Evolutionary conservation across 2,797 vertebrate genomes (phyloP).

Genomic region (Alca torda): DNA sequence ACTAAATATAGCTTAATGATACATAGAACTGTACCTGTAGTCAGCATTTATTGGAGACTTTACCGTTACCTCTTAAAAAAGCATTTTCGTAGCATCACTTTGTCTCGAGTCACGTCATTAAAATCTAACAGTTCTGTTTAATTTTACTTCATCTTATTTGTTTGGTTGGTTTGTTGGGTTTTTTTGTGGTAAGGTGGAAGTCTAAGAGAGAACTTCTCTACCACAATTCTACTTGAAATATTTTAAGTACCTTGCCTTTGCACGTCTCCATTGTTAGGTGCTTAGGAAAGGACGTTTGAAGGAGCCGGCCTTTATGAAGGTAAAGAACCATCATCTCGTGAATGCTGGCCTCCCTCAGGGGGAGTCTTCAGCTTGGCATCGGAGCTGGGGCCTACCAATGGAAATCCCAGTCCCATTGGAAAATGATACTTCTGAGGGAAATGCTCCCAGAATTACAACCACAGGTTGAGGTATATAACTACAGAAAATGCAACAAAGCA

Average conservation of each 20-base stretch:
- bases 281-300: background rate
- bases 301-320: background rate
- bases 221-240: background rate
- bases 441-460: background rate
- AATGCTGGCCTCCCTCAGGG: background rate
- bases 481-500: rapidly evolving
- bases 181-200: background rate
- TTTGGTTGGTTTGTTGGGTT: too few relatives aligned
- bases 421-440: background rate
- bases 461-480: background rate
- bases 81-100: background rate
- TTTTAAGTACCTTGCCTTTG: background rate
- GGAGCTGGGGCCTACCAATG: background rate
- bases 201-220: background rate
- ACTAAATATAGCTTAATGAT: background rate
- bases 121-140: background rate
- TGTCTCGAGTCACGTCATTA: background rate
- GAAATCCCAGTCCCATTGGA: background rate
- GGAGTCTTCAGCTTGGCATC: background rate
- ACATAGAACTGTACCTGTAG: background rate
- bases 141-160: background rate
- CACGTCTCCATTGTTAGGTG: background rate
- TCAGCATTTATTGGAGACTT: background rate
- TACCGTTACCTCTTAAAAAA: background rate
- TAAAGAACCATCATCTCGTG: background rate